Evolutionary conservation across 2,888 invertebrate genomes (phyloP), one percentile per base, ranked within the genome.

Genomic region (Psylliodes chrysocephalus): DNA sequence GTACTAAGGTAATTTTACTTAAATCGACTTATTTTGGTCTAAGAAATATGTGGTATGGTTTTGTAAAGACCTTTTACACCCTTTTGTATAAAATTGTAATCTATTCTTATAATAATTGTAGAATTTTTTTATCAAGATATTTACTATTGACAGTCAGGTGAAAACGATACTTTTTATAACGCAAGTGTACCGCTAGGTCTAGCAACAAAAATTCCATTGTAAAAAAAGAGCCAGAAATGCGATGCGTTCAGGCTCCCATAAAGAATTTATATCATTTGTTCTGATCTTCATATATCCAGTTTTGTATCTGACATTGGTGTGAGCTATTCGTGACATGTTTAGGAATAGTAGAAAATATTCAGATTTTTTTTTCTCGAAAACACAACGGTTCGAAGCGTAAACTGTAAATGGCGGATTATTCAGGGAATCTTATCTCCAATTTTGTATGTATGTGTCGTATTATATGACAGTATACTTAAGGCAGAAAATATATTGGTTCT

Each of bases 241-340:
- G 38, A 38, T 38, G 14, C 14, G 38, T 38, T 38, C 14, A 8
- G 22, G 3, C 10, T 40, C 25, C 53, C 52, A 6, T n/a, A 54
- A 54, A 42, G 42, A 54, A 54, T 54, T 42, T 54, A 40, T 49
- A 49, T 57, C 57, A 38, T 49, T 49, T 49, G 49, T 49, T 57
- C 47, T 28, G 35, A 57, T 57, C 57, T 57, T 47, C 38, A 28
- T 57, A 57, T 22, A 49, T 47, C 47, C 33, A 57, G 49, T 38
- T 49, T 57, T 15, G 49, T 38, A 47, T 47, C 49, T 35, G 57
- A 49, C 47, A 35, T 49, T 25, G 49, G 25, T 54, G 42, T 54
- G 28, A 54, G 54, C 38, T 42, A 54, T 54, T 54, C 54, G 54
- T 54, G 54, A 54, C 54, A 42, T 54, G 54, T 17, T 54, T 54